Percentiles rank a stretch among this genome's conserved stretches.
phyloP scores from a whole-genome alignment of 2,113 vertebrate genomes.

The Plectropomus leopardus region DNA sequence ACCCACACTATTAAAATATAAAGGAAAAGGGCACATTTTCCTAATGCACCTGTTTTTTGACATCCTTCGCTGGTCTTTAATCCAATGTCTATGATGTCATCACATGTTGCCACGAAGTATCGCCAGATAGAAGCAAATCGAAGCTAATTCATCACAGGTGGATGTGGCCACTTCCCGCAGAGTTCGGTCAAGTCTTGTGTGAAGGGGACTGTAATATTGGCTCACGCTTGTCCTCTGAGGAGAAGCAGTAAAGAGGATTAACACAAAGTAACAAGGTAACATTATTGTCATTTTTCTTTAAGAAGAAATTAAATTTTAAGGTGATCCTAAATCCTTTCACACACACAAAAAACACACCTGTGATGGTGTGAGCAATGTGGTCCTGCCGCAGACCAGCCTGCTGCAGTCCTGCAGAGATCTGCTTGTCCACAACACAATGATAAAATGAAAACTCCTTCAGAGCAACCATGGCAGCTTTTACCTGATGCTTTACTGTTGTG shows the following conservation, averaged over 20 bases:
- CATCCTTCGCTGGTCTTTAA: not conserved
- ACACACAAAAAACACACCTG: conserved; percentile 16
- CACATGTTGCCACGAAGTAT: conserved; percentile 11
- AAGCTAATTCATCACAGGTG: conserved; percentile 17
- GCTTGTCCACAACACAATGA: not conserved
- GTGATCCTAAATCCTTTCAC: no score
- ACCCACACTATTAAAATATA: not conserved
- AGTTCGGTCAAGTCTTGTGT: not conserved
- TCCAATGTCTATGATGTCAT: conserved; percentile 10
- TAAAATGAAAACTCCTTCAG: conserved; percentile 27
- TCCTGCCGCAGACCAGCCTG: conserved; percentile 6
- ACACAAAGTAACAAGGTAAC: no score
- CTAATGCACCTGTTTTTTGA: not conserved
- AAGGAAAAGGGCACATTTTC: not conserved
- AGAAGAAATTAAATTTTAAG: no score
- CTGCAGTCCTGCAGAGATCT: conserved; percentile 29
- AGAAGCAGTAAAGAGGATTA: not conserved
- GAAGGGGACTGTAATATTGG: conserved; percentile 18
- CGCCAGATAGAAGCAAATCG: conserved; percentile 20
- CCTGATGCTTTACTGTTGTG: conserved; percentile 2
- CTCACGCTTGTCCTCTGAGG: conserved; percentile 17
- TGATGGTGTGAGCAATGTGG: conserved; percentile 17
- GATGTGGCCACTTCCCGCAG: conserved; percentile 16
- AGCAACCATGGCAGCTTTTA: conserved; percentile 15
- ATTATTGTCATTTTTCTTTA: no score